Conservation (phyloP, 2,888 invertebrate species). For the Coenonympha glycerion region DNA sequence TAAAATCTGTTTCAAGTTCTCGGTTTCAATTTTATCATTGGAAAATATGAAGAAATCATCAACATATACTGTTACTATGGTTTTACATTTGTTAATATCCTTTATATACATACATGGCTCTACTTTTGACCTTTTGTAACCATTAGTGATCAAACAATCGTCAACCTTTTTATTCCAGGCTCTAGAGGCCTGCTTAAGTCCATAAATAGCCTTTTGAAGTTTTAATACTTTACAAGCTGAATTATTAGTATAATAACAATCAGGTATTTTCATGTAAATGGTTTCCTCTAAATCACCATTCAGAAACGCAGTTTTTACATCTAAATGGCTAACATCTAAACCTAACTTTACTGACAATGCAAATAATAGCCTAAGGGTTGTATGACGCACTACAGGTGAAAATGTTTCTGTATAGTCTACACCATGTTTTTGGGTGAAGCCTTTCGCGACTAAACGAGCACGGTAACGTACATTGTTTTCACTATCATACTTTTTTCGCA, state of each 20-base stretch:
- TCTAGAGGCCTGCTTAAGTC: background rate
- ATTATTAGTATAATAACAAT: background rate
- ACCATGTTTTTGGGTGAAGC: constrained; percentile 6
- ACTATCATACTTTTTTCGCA: background rate
- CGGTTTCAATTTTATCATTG: background rate
- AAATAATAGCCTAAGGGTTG: background rate
- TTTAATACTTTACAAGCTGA: background rate
- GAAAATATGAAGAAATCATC: constrained; percentile 5
- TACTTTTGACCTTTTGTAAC: background rate
- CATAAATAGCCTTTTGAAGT: background rate
- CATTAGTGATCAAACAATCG: background rate
- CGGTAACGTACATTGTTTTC: background rate
- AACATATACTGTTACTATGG: background rate
- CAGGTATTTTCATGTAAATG: too few relatives aligned
- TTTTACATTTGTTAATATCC: background rate
- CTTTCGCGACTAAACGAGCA: background rate
- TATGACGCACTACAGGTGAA: constrained; percentile 1
- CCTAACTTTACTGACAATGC: background rate
- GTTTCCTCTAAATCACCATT: too few relatives aligned
- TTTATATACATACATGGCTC: constrained; percentile 6
- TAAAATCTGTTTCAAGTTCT: background rate
- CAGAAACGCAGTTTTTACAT: too few relatives aligned
- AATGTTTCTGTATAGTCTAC: constrained; percentile 5
- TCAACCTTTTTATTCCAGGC: background rate
- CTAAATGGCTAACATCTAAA: too few relatives aligned